Evolutionary conservation across 2,797 vertebrate species (phyloP), one percentile per base, ranked within the genome.

Genomic region (Cottoperca gobio): DNA sequence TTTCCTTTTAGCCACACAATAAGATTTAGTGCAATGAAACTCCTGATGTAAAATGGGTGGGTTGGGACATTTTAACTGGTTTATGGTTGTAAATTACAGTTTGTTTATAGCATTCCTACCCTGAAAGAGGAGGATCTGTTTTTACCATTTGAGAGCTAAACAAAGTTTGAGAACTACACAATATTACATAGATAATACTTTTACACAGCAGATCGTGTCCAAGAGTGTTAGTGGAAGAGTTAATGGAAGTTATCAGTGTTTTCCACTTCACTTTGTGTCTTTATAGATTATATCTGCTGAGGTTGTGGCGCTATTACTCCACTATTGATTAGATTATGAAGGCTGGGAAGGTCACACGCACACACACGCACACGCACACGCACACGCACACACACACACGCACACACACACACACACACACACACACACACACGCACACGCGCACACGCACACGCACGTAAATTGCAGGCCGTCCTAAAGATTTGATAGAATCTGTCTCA

Each of bases 241-340:
- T 79, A 77, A 83, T 73, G 60, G 54, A 70, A 87, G 67, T 83
- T 92, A 92, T 93, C 86, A 83, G 79, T 80, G 66, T 89, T 91
- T 85, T 91, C 62, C 82, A 79, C 73, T 88, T 82, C 62, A 86
- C 68, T 77, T 65, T 73, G 83, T 81, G 73, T 86, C 78, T 91
- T 88, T 85, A 88, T 83, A 87, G 91, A 87, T 89, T 85, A 76
- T 84, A 91, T 92, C 88, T 90, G 77, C 86, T 86, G 83, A 89
- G 80, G 73, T 79, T 84, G 82, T 83, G 80, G 54, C 69, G 85
- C 68, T 66, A 87, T 92, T 88, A 89, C 84, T 90, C 59, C 40
- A 49, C 74, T 69, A 86, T 88, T 92, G 92, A 93, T 94, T 92
- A 93, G 92, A 94, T 93, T 92, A 93, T 79, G 60, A 76, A 61